These are phyloP conservation scores for Saturnia pavonia DNA, from an alignment of 2,888 invertebrate species.

Conservation along the genomic window DNA sequence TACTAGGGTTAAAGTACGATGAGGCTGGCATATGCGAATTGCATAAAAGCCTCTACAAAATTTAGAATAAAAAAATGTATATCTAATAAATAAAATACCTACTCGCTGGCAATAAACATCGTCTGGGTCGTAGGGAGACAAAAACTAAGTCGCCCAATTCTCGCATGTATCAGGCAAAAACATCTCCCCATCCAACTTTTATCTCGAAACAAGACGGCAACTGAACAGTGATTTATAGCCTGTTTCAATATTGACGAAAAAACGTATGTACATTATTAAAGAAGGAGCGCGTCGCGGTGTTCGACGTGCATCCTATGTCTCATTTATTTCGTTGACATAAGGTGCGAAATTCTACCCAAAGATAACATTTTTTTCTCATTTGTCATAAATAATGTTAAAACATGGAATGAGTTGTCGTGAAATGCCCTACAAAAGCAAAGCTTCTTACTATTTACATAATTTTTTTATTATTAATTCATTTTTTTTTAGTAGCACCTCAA, in stretches of 20 bases:
- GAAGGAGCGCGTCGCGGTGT: slow-evolving; percentile 12
- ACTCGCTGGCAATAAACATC: not conserved
- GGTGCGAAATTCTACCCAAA: not conserved
- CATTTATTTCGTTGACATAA: not conserved
- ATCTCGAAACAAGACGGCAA: not conserved
- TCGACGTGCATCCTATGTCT: slow-evolving; percentile 2
- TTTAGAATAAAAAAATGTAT: not conserved
- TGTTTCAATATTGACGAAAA: slow-evolving; percentile 17
- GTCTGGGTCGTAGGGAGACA: not conserved
- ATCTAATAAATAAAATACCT: not conserved
- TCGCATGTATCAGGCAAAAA: not conserved
- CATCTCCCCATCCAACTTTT: not conserved
- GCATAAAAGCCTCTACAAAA: too few species aligned
- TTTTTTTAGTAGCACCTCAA: too few species aligned
- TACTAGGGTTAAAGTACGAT: too few species aligned
- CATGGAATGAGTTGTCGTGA: too few species aligned
- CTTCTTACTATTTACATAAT: too few species aligned
- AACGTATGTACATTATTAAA: slow-evolving; percentile 22
- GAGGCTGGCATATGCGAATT: too few species aligned
- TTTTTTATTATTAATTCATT: too few species aligned
- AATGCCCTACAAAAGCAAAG: too few species aligned
- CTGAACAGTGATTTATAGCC: slow-evolving; percentile 9
- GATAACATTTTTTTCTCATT: not conserved
- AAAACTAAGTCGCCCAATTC: slow-evolving; percentile 6
- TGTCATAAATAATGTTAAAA: too few species aligned